Conservation (phyloP, 2,888 invertebrate genomes). For the Lithophane socia region DNA sequence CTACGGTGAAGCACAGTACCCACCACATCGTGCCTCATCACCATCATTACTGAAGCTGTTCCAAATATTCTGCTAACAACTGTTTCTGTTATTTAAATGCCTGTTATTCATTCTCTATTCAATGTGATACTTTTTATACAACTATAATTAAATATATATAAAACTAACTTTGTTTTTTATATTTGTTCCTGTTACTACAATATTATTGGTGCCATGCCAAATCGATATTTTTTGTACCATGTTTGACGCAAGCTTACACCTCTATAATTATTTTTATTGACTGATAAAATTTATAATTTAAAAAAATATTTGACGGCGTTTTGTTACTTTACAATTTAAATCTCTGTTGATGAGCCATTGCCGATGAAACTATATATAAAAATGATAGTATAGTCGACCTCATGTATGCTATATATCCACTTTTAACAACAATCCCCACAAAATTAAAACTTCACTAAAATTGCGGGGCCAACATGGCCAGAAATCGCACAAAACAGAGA, state of each 20-base stretch:
- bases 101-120: conserved; percentile 14
- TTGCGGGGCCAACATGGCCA: too few relatives aligned
- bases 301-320: too few relatives aligned
- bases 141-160: conserved; percentile 31
- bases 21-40: conserved; percentile 69
- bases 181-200: background rate
- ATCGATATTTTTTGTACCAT: background rate
- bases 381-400: background rate
- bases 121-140: conserved; percentile 18
- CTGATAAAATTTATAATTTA: too few relatives aligned
- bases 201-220: too few relatives aligned
- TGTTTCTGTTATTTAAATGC: conserved; percentile 20
- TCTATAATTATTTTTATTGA: background rate
- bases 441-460: too few relatives aligned
- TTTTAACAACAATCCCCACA: too few relatives aligned
- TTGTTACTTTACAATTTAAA: background rate
- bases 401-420: too few relatives aligned
- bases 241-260: background rate
- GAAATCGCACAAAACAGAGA: too few relatives aligned
- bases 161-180: background rate
- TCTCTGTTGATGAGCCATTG: background rate
- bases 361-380: background rate
- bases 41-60: conserved; percentile 45
- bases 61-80: background rate
- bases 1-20: conserved; percentile 73